phyloP scores from a whole-genome alignment of 2,113 vertebrate genomes.

The Phrynocephalus versicolor region DNA sequence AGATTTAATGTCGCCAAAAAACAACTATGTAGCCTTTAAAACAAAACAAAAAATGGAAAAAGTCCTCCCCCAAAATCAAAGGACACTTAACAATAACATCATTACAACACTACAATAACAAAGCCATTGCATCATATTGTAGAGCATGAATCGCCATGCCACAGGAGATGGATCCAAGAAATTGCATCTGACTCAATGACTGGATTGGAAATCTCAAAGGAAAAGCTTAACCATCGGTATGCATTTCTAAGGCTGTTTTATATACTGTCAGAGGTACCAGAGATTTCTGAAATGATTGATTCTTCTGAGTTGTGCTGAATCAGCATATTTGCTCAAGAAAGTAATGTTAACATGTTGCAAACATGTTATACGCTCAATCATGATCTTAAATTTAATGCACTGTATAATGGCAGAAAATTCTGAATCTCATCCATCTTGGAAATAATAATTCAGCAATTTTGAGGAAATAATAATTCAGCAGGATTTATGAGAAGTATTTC shows the following conservation, averaged over 20 bases:
- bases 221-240: background rate
- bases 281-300: slow-evolving; percentile 2
- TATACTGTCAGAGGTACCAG: background rate
- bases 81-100: background rate
- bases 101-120: background rate
- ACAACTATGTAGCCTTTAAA: background rate
- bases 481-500: background rate
- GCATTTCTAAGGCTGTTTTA: background rate
- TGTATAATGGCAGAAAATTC: background rate
- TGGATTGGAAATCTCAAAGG: background rate
- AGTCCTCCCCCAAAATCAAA: background rate
- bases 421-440: background rate
- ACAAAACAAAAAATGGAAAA: background rate
- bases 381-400: background rate
- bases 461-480: background rate
- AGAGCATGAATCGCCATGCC: background rate
- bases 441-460: background rate
- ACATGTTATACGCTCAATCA: background rate
- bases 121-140: background rate
- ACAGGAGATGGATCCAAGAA: background rate
- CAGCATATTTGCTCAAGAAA: background rate
- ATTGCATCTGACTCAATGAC: background rate
- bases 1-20: slow-evolving; percentile 27
- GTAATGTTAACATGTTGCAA: background rate
- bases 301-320: too few species aligned